Base-by-base conservation (phyloP, 1,140 invertebrate genomes). In the Calephelis nemesis region DNA sequence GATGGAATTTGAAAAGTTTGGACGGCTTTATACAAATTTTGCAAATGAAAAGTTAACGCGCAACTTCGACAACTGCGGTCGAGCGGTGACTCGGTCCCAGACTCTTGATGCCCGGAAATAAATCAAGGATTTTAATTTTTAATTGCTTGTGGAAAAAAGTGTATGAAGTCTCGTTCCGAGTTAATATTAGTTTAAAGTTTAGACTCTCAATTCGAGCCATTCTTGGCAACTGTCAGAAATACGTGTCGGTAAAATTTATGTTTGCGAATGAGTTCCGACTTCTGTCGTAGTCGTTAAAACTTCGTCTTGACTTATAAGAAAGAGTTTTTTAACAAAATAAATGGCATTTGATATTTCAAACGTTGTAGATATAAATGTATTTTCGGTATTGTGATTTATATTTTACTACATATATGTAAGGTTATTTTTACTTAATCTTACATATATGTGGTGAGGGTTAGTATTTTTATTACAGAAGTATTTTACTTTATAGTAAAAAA, bases 31-130 rank as follows among this genome's bases (percentile, higher is more conserved):
- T 74, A 47, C 77, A 71, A 74, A 87, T 85, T 75, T 85, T 85
- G 80, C 76, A 87, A 87, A 87, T 87, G 82, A 85, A 85, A 87
- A 85, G 81, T 85, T 85, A 87, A 85, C 81, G 83, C 74, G 68
- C 72, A 81, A 84, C 73, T 84, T 52, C 75, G 80, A 82, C 81
- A 82, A 76, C 68, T 68, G 78, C 72, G 73, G 70, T 68, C 72
- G 75, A 9, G 48, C 48, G 11, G 13, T 70, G 65, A 47, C 65
- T 42, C 70, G 68, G 73, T 67, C 63, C 71, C 75, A 70, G 74
- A 72, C 74, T 81, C 68, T 68, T 77, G 69, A 71, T 71, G 70
- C 68, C 60, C 72, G 52, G 13, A 67, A 60, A 58, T 67, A 58
- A 47, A 58, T 67, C 54, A 64, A 49, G 63, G 63, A 64, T 47